A percentile compares a stretch with the other conserved stretches of the same genome.
phyloP scores from a whole-genome alignment of 1,140 invertebrate species.

The Dreissena rostriformis region DNA sequence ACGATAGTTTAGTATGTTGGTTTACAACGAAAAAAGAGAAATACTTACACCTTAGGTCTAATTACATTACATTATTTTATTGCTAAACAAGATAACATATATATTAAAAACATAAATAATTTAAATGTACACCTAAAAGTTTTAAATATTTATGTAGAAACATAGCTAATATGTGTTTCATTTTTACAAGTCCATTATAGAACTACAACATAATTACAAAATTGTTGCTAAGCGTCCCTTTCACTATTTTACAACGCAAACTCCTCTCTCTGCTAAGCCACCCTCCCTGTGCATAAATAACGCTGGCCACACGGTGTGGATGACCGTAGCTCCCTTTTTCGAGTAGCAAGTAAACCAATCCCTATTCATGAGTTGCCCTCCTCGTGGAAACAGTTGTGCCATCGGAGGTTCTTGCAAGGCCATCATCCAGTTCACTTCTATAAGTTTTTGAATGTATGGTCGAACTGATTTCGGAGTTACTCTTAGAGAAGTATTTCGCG shows the following conservation, averaged over 20 bases:
- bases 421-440: constrained; percentile 44
- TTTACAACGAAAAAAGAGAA: no score
- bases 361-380: constrained; percentile 51
- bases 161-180: no score
- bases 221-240: no score
- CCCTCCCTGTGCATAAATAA: constrained; percentile 38
- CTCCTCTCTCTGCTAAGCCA: constrained; percentile 27
- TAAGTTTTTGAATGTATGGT: constrained; percentile 38
- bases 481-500: constrained; percentile 6
- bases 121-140: no score
- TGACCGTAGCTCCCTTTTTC: constrained; percentile 47
- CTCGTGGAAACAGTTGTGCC: constrained; percentile 38
- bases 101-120: no score
- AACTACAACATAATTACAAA: no score
- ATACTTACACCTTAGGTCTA: no score
- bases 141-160: no score
- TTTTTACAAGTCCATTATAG: no score
- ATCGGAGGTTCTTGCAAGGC: constrained; percentile 35
- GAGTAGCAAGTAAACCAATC: constrained; percentile 41
- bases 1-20: no score
- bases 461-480: constrained; percentile 23
- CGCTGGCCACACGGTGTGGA: constrained; percentile 50
- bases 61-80: no score
- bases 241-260: constrained; percentile 36
- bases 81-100: no score